Conservation (phyloP, 1,140 invertebrate species). For the Myzus persicae region DNA sequence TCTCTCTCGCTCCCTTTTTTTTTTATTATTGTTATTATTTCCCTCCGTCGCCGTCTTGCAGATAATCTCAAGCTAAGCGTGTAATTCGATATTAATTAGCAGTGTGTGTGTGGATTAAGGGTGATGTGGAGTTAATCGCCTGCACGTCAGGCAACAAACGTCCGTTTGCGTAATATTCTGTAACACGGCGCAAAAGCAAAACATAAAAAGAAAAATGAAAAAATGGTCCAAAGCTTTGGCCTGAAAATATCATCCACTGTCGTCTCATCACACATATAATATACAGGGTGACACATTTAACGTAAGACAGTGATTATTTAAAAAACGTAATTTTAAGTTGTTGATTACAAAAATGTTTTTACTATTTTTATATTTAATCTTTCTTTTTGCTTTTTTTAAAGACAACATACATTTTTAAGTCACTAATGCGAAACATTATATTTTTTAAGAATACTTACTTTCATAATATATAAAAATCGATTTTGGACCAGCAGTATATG, state of each 20-base stretch:
- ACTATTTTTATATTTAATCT: too few relatives aligned
- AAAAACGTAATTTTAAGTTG: too few relatives aligned
- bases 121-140: not conserved
- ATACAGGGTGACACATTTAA: too few relatives aligned
- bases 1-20: not conserved
- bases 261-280: not conserved
- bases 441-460: too few relatives aligned
- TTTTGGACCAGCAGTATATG: too few relatives aligned
- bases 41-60: not conserved
- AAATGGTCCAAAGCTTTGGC: not conserved
- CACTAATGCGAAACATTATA: too few relatives aligned
- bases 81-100: conserved; percentile 27
- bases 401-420: too few relatives aligned
- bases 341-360: too few relatives aligned
- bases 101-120: not conserved
- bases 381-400: too few relatives aligned
- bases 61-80: not conserved
- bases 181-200: too few relatives aligned
- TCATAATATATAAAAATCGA: too few relatives aligned
- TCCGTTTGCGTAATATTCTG: not conserved
- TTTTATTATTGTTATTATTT: not conserved
- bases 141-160: not conserved
- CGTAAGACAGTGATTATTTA: too few relatives aligned
- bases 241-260: not conserved
- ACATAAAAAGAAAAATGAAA: not conserved